A percentile compares a stretch with the other conserved stretches of the same genome.
These are phyloP conservation scores for Gambusia affinis DNA, from an alignment of 2,113 vertebrate genomes.

Conservation along the genomic window DNA sequence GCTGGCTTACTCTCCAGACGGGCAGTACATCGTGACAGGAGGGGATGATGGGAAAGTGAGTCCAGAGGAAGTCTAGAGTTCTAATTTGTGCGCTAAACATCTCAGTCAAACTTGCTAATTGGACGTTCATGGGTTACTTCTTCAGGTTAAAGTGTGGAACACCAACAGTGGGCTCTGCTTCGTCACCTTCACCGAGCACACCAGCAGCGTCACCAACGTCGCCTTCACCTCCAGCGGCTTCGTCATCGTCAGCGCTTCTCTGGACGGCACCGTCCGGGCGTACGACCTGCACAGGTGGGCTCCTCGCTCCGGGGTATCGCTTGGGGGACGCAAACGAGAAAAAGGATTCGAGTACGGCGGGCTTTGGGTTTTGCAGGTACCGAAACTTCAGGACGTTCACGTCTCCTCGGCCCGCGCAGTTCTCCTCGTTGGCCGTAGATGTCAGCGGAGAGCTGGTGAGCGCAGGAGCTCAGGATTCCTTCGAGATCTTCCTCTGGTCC, in stretches of 20 bases:
- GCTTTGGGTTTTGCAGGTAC: conserved; percentile 77
- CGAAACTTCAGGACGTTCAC: conserved; percentile 97
- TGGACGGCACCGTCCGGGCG: conserved; percentile 95
- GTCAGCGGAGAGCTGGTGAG: conserved; percentile 91
- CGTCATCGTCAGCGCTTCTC: conserved; percentile 91
- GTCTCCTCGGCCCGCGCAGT: conserved; percentile 90
- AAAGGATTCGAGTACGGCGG: background rate
- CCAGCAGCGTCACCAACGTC: conserved; percentile 87
- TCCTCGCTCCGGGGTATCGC: too few species aligned
- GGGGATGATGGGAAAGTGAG: conserved; percentile 95
- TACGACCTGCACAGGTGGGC: conserved; percentile 93
- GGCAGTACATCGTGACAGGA: conserved; percentile 91
- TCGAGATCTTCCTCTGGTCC: conserved; percentile 97
- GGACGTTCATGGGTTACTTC: background rate
- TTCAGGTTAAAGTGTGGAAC: conserved; percentile 96
- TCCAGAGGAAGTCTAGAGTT: background rate
- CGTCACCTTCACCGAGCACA: conserved; percentile 95
- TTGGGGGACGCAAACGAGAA: background rate
- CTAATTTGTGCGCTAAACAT: too few species aligned
- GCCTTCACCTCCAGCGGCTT: conserved; percentile 88
- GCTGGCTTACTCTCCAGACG: conserved; percentile 92
- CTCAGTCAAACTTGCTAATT: too few species aligned
- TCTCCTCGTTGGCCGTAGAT: conserved; percentile 92
- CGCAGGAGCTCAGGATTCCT: conserved; percentile 94
- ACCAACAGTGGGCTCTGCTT: conserved; percentile 93